Conservation (phyloP, 2,888 invertebrate genomes). For the Eubasilissa splendida region DNA sequence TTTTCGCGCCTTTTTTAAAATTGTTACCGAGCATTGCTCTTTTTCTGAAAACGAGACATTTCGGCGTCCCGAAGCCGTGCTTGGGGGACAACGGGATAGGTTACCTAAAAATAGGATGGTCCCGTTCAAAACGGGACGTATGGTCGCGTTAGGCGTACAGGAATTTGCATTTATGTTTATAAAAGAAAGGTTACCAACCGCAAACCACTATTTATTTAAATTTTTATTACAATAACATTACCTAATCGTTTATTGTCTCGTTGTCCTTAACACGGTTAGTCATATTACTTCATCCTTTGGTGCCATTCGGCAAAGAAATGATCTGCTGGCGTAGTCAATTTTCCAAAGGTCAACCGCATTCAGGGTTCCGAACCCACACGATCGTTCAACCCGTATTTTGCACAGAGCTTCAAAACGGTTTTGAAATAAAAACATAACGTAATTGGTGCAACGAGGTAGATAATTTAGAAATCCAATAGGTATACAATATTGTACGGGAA, state of each 20-base stretch:
- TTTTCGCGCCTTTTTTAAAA: too few relatives aligned
- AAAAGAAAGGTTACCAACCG: not conserved
- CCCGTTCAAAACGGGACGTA: too few relatives aligned
- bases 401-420: not conserved
- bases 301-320: not conserved
- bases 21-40: too few relatives aligned
- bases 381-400: not conserved
- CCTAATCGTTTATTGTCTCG: not conserved
- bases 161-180: not conserved
- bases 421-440: not conserved
- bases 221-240: not conserved
- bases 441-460: not conserved
- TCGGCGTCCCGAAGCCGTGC: too few relatives aligned
- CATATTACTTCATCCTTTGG: not conserved
- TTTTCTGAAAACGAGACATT: too few relatives aligned
- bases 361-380: not conserved
- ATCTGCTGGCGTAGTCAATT: not conserved
- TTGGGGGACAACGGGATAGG: too few relatives aligned
- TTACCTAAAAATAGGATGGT: too few relatives aligned
- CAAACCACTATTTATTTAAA: not conserved
- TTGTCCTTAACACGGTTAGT: slow-evolving; percentile 13
- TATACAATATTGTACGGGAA: too few relatives aligned
- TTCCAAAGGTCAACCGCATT: not conserved
- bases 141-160: not conserved
- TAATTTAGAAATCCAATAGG: too few relatives aligned